Evolutionary conservation across 2,113 vertebrate genomes (phyloP).

Genomic region (Pangasianodon gigas): DNA sequence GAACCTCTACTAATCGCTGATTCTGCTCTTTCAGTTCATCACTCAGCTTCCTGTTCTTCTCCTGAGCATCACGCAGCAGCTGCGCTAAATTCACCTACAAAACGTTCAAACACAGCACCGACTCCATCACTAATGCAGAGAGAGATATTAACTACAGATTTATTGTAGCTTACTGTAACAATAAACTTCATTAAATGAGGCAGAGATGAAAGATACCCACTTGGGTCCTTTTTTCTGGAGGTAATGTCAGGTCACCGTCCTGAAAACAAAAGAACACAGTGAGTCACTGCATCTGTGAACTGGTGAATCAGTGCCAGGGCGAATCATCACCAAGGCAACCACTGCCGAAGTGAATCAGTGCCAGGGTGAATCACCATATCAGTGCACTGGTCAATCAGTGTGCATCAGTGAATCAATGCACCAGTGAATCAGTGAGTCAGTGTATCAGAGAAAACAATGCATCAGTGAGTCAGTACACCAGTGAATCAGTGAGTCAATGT

Average conservation of each 20-base stretch:
- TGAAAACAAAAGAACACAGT: conserved; percentile 54
- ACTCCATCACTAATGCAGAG: not conserved
- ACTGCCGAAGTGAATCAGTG: not conserved
- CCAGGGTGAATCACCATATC: not conserved
- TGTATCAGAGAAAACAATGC: rapidly evolving
- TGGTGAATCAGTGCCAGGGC: not conserved
- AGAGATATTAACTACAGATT: not conserved
- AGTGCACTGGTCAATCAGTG: not conserved
- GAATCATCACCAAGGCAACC: not conserved
- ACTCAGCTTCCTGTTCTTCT: conserved; percentile 82
- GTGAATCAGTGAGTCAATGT: not conserved
- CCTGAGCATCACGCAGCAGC: conserved; percentile 85
- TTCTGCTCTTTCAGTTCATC: conserved; percentile 92
- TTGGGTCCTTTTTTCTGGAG: conserved; percentile 94
- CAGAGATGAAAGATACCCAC: conserved; percentile 67
- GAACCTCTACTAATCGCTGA: conserved; percentile 88
- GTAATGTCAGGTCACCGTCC: conserved; percentile 92
- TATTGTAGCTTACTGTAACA: not conserved
- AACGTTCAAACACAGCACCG: not conserved
- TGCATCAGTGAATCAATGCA: not conserved
- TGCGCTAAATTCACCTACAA: conserved; percentile 89
- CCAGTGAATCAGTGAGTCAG: not conserved
- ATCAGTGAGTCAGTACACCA: not conserved
- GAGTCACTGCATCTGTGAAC: not conserved
- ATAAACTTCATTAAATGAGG: not conserved